Evolutionary conservation across 2,113 vertebrate genomes (phyloP), one percentile per base, ranked within the genome.

Genomic region (Vanacampus margaritifer): DNA sequence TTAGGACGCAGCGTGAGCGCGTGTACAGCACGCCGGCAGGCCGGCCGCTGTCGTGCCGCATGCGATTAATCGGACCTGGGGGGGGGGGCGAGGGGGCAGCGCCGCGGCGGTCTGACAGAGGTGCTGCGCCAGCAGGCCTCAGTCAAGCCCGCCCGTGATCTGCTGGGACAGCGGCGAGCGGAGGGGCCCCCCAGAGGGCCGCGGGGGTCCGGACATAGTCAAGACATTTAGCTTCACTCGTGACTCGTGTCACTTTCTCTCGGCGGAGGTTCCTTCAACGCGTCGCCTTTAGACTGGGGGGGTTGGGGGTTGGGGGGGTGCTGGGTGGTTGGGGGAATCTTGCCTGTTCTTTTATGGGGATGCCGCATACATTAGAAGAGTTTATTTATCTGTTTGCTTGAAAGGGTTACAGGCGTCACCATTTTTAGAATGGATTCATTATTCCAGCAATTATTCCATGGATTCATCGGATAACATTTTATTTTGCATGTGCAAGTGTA

Each of bases 191-290:
- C 83, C 28, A 48, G 68, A 43, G 79, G 85, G 86, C 87, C 84
- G 85, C 82, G 81, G 87, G 83, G 80, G 75, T 73, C 76, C 58
- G 84, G 88, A 90, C 86, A 86, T 88, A 90, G 89, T 89, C 90
- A 89, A 87, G 88, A 90, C 86, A 89, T 90, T 91, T 90, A 91
- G 88, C 88, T 90, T 91, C 90, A 91, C 85, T 86, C 84, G 79
- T 89, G 88, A 91, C 83, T 87, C 74, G 79, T 90, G 90, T 88
- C 90, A 90, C 88, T 90, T 89, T 83, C 86, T 86, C 80, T 87
- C 89, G 81, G 78, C 50, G 62, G 86, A 88, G 88, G 85, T 83
- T 83, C 81, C 88, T 75, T 79, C 87, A 88, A 84, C 66, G 81
- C 81, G 82, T 81, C 83, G 83, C 88, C 86, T 80, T 88, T 79